Percentiles rank a stretch among this genome's conserved stretches.
phyloP scores from a whole-genome alignment of 2,113 vertebrate species.

The Ptyas mucosa region DNA sequence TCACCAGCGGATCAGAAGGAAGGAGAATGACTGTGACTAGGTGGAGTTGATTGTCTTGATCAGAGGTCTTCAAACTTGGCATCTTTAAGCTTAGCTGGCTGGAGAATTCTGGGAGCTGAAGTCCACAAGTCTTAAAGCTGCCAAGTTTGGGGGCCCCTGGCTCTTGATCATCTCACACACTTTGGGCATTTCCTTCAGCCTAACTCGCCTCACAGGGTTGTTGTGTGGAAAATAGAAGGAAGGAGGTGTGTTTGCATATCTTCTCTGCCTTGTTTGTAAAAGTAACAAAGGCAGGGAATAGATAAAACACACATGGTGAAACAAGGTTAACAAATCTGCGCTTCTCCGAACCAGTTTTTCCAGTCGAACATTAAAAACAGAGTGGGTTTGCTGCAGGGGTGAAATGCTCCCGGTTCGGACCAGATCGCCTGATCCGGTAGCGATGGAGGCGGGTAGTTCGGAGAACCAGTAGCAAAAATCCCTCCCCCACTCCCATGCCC shows the following conservation, averaged over 20 bases:
- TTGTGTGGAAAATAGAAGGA: background rate
- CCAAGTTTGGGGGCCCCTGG: too few species aligned
- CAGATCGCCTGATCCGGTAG: too few species aligned
- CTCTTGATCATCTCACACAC: background rate
- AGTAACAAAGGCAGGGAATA: background rate
- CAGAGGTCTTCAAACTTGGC: too few species aligned
- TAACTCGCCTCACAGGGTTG: background rate
- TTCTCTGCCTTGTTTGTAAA: background rate
- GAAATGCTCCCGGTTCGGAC: too few species aligned
- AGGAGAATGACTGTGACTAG: background rate
- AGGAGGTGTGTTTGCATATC: background rate
- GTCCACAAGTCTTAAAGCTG: too few species aligned
- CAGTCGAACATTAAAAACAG: background rate
- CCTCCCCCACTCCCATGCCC: too few species aligned
- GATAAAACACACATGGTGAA: background rate
- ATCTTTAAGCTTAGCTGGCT: too few species aligned
- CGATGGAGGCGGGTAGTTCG: too few species aligned
- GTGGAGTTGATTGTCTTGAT: background rate
- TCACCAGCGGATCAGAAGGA: background rate
- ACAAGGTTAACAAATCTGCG: background rate
- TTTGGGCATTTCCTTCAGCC: background rate
- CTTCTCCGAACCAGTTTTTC: background rate
- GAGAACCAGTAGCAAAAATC: too few species aligned
- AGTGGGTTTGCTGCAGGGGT: background rate
- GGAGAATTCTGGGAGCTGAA: too few species aligned